Evolutionary conservation across 2,797 vertebrate species (phyloP).

Genomic region (Ibycter americanus): DNA sequence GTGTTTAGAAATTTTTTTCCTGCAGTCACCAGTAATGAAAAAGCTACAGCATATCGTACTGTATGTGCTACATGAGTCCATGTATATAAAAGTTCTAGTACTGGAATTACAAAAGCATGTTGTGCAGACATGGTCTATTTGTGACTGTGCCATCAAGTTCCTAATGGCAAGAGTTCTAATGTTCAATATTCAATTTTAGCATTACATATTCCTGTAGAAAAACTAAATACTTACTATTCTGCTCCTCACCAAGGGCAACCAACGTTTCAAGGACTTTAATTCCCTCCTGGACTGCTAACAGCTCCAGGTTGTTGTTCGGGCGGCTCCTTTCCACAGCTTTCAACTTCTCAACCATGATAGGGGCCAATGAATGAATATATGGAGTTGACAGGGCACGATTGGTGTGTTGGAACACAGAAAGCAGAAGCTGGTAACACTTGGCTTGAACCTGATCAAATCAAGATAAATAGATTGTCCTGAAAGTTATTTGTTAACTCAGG

Average conservation of each 20-base stretch:
- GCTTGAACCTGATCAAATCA: slow-evolving; percentile 87
- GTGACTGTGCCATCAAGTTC: background rate
- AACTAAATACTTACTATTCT: slow-evolving; percentile 87
- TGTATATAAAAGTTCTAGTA: background rate
- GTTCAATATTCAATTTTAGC: background rate
- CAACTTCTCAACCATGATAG: slow-evolving; percentile 93
- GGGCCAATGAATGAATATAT: slow-evolving; percentile 94
- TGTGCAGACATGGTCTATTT: background rate
- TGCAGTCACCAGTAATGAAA: background rate
- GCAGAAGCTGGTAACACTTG: slow-evolving; percentile 94
- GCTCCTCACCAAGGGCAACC: slow-evolving; percentile 93
- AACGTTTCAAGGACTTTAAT: slow-evolving; percentile 93
- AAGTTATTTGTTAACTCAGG: slow-evolving; percentile 6
- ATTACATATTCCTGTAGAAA: background rate
- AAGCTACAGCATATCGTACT: background rate
- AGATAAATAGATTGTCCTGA: slow-evolving; percentile 42
- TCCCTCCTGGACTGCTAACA: slow-evolving; percentile 94
- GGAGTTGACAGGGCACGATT: slow-evolving; percentile 92
- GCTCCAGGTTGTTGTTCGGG: slow-evolving; percentile 83
- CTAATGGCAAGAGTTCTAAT: background rate
- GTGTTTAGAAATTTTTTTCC: background rate
- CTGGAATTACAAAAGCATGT: background rate
- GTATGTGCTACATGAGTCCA: background rate
- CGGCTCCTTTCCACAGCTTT: slow-evolving; percentile 89
- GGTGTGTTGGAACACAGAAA: slow-evolving; percentile 96